Evolutionary conservation across 2,113 vertebrate species (phyloP).

Genomic region (Panurus biarmicus): DNA sequence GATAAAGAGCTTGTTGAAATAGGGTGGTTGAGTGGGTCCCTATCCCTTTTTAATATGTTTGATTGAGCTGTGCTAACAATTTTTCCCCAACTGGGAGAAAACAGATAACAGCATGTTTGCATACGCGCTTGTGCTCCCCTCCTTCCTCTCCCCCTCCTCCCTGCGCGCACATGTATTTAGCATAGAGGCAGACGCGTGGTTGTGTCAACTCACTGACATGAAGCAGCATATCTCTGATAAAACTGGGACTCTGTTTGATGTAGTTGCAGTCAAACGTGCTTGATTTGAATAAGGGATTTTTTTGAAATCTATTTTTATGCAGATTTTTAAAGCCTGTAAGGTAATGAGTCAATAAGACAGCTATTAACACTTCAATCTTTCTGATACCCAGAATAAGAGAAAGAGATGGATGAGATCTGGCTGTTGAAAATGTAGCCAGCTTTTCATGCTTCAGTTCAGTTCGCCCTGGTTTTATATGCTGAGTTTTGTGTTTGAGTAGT

Average conservation of each 20-base stretch:
- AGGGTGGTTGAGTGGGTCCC: neutral
- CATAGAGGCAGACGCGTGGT: slow-evolving; percentile 10
- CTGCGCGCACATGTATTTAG: neutral
- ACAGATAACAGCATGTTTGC: neutral
- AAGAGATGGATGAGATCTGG: neutral
- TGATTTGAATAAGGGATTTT: slow-evolving; percentile 31
- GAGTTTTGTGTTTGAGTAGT: neutral
- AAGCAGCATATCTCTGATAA: slow-evolving; percentile 31
- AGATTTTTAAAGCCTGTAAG: slow-evolving; percentile 35
- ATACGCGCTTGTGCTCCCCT: neutral
- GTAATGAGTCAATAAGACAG: slow-evolving; percentile 51
- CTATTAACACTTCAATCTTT: slow-evolving; percentile 57
- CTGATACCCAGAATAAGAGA: neutral
- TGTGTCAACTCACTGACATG: slow-evolving; percentile 47
- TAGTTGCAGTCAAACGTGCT: slow-evolving; percentile 32
- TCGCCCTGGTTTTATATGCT: neutral
- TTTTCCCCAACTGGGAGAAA: neutral
- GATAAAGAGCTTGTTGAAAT: neutral
- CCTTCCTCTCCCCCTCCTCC: neutral
- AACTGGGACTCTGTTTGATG: slow-evolving; percentile 59
- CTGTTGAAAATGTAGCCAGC: neutral
- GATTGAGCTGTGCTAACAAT: neutral
- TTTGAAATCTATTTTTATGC: slow-evolving; percentile 41
- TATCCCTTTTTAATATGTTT: neutral
- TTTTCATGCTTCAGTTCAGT: neutral